Conservation (phyloP, 2,113 vertebrate species). For the Phyllostomus hastatus region DNA sequence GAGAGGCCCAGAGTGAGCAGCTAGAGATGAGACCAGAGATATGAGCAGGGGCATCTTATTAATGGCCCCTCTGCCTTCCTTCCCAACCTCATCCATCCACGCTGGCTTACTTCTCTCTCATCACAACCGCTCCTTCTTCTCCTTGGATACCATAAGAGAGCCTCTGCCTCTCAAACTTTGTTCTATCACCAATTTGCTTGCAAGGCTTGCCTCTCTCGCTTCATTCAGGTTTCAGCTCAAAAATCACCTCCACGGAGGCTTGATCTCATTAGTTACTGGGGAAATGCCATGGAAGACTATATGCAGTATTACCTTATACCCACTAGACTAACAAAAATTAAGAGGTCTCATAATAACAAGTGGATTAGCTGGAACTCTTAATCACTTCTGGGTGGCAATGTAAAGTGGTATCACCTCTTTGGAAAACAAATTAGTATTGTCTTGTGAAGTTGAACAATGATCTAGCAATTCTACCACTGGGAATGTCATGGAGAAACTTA, state of each 20-base stretch:
- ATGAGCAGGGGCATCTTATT: background rate
- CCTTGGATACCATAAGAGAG: background rate
- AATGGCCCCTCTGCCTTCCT: background rate
- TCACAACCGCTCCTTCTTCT: background rate
- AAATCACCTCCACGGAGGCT: background rate
- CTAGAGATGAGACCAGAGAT: background rate
- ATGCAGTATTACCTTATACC: background rate
- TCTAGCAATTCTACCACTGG: background rate
- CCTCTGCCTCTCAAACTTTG: background rate
- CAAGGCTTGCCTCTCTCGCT: background rate
- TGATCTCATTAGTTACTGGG: background rate
- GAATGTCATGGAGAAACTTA: background rate
- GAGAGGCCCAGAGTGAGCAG: background rate
- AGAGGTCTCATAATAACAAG: background rate
- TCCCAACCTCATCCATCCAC: background rate
- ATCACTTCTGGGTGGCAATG: background rate
- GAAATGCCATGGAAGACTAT: background rate
- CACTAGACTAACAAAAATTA: background rate
- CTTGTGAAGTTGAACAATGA: background rate
- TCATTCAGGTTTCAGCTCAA: background rate
- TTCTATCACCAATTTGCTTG: background rate
- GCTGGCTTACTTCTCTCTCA: background rate
- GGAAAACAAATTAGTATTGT: constrained; percentile 13
- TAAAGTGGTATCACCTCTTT: background rate
- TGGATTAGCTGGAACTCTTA: background rate